Evolutionary conservation across 2,888 invertebrate genomes (phyloP), one percentile per base, ranked within the genome.

Genomic region (Lycocerus yunnanus): DNA sequence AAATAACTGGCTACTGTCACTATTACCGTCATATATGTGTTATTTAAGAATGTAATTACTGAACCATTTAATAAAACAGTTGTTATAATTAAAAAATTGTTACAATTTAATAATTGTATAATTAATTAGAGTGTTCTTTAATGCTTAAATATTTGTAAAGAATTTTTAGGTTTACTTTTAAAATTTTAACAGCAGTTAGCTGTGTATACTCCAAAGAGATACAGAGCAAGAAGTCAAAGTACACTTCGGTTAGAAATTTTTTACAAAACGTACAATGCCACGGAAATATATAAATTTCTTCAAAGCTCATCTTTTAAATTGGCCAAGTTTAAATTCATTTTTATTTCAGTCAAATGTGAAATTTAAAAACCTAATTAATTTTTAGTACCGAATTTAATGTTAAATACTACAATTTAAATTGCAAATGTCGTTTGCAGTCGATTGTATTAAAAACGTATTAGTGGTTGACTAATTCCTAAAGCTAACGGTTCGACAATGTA

Each of bases 1-100:
- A 61, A 68, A 72, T 59, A 72, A 72, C 67, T 68, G 67, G 16
- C 60, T 63, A 18, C 59, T 68, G 72, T 61, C 72, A 43, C 15
- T n/a, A 43, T 43, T 43, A n/a, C 43, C 43, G 43, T n/a, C 43
- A n/a, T 43, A 27, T 27, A 43, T 43, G n/a, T 43, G 43, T n/a
- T 43, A 43, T 43, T 43, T n/a, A 5, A n/a, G 43, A 43, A 43
- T 43, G 0, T 8, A 6, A 43, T 43, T 43, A n/a, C 5, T n/a
- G 8, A 1, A 0, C 1, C 27, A 13, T 13, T 27, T 27, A 11
- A 27, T 27, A 27, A 27, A 27, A 13, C 13, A 27, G 13, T 13
- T 27, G 11, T 13, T 11, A 27, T 4, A 27, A 27, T 4, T 24
- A 27, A 27, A 24, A n/a, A 24, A 10, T 10, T 24, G 2, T 2